Evolutionary conservation across 2,888 invertebrate genomes (phyloP).

Genomic region (Lepidochrysops patricia): DNA sequence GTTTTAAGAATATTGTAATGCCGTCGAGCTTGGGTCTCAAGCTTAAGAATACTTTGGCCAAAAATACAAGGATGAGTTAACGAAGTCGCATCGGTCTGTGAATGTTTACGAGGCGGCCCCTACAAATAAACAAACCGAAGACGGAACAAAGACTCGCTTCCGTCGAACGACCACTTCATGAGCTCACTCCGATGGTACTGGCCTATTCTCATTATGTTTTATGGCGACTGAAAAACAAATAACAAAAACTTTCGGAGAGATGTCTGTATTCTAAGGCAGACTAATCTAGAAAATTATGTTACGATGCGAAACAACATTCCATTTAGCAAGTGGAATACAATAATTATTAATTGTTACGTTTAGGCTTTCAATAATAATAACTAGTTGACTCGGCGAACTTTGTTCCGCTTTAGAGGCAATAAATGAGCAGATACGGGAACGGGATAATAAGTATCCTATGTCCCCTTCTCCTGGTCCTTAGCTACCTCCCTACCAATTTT

Average conservation of each 20-base stretch:
- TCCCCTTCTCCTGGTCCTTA: too few species aligned
- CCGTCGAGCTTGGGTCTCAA: background rate
- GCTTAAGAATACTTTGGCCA: background rate
- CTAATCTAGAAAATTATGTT: background rate
- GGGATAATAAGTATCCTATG: too few species aligned
- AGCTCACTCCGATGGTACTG: background rate
- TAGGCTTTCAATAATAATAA: too few species aligned
- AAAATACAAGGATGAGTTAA: constrained; percentile 19
- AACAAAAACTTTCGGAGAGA: constrained; percentile 28
- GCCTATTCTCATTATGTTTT: constrained; percentile 44
- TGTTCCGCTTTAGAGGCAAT: too few species aligned
- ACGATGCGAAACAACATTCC: background rate
- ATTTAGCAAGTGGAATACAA: too few species aligned
- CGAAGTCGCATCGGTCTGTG: constrained; percentile 59
- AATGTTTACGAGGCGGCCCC: constrained; percentile 64
- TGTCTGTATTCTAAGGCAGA: background rate
- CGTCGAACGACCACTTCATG: constrained; percentile 39
- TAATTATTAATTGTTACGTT: too few species aligned
- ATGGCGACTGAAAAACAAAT: constrained; percentile 44
- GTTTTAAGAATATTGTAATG: background rate
- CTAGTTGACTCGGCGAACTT: too few species aligned
- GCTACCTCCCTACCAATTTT: too few species aligned
- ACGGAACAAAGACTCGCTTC: constrained; percentile 50
- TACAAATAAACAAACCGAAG: constrained; percentile 62
- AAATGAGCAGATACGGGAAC: too few species aligned